Conservation (phyloP, 1,140 invertebrate species). For the Drosophila novamexicana region DNA sequence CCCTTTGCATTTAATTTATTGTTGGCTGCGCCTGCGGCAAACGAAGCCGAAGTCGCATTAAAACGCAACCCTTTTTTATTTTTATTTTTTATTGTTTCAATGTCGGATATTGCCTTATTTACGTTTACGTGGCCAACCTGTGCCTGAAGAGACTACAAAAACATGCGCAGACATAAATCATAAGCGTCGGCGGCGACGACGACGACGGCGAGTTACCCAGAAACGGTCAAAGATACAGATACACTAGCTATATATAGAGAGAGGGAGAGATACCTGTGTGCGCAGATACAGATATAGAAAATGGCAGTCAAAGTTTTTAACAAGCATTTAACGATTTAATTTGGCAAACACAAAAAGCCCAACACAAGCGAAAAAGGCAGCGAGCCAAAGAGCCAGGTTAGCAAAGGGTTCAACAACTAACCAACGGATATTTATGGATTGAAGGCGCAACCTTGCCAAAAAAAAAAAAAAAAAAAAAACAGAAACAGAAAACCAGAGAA, state of each 20-base stretch:
- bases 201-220: constrained; percentile 59
- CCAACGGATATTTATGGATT: constrained; percentile 76
- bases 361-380: constrained; percentile 2
- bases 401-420: constrained; percentile 55
- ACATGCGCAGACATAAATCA: constrained; percentile 76
- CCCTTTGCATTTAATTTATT: constrained; percentile 77
- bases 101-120: constrained; percentile 65
- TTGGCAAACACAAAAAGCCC: constrained; percentile 65
- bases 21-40: constrained; percentile 62
- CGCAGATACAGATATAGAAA: constrained; percentile 46
- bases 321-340: constrained; percentile 83
- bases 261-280: constrained; percentile 26
- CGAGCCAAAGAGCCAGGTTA: constrained; percentile 30
- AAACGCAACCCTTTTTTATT: constrained; percentile 66
- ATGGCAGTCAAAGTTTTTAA: constrained; percentile 79
- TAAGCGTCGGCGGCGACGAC: constrained; percentile 46
- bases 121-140: constrained; percentile 75
- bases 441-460: constrained; percentile 80
- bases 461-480: constrained; percentile 62
- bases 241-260: constrained; percentile 14
- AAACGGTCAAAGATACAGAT: constrained; percentile 66
- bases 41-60: constrained; percentile 26
- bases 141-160: constrained; percentile 67
- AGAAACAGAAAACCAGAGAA: constrained; percentile 38
- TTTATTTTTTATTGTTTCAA: constrained; percentile 21